Base-by-base conservation (phyloP, 1,140 invertebrate genomes). In the Cryptotermes secundus region DNA sequence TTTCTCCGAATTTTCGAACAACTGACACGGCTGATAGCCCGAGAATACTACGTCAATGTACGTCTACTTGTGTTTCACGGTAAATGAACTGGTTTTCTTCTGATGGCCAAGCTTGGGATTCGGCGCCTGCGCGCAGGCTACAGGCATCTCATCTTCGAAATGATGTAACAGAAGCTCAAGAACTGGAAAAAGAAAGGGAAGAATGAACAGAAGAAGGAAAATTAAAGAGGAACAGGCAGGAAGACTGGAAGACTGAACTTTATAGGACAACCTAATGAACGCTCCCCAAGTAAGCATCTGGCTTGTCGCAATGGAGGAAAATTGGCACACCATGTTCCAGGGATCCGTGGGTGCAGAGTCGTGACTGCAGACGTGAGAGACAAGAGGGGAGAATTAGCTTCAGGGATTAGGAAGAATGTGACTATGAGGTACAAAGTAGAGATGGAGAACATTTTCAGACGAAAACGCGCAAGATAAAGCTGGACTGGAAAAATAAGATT, bases 311-410 rank as follows among this genome's bases (percentile, higher is more conserved):
- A 31, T n/a, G 59, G 26, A 72, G 2, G 59, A 72, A 72, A 72
- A 72, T 72, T 72, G 59, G 59, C n/a, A 72, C 59, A 72, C 19
- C 59, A 14, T 72, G 2, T 72, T 31, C 26, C 26, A n/a, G 14
- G 59, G 59, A 26, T n/a, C n/a, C 26, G n/a, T 0, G 59, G 59
- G n/a, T 16, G 59, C 59, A 31, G 26, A 31, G n/a, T 49, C 16
- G 19, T 49, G 38, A 49, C 3, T 3, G 19, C 45, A 14, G n/a
- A 72, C n/a, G 1, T 7, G 31, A 72, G 26, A 6, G 31, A 31
- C 31, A 26, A 72, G 31, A 72, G 59, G n/a, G n/a, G 31, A 72
- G 59, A 72, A 72, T 72, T 72, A 72, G 59, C 59, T 72, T 72
- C 31, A 4, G 59, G 59, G n/a, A 72, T 72, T 72, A 72, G 26